A percentile compares a stretch with the other conserved stretches of the same genome.
Evolutionary conservation across 2,888 invertebrate genomes (phyloP).

Genomic region (Rhagophthalmus giganteus): DNA sequence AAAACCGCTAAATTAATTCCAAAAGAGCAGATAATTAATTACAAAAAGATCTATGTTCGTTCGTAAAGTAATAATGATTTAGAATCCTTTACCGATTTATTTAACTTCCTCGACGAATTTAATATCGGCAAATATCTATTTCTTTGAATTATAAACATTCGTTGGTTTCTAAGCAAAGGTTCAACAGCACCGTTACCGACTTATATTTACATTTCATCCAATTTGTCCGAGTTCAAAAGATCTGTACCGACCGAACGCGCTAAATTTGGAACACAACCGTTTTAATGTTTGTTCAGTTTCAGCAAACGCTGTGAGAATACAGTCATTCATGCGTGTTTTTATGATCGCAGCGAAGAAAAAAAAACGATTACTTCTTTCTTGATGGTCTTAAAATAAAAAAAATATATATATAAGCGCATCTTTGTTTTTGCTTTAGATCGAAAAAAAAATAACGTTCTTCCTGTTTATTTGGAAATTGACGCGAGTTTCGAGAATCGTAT

Average conservation of each 20-base stretch:
- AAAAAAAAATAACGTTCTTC: neutral
- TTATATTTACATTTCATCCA: conserved; percentile 23
- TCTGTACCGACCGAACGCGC: conserved; percentile 9
- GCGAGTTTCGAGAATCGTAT: neutral
- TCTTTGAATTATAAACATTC: conserved; percentile 9
- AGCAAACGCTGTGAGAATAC: conserved; percentile 1
- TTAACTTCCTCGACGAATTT: conserved; percentile 1
- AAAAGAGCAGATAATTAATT: too few species aligned
- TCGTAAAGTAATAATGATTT: too few species aligned
- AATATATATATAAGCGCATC: too few species aligned
- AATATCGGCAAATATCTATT: conserved; percentile 6
- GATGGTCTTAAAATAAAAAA: neutral
- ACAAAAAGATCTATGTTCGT: too few species aligned
- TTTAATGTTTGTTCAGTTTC: conserved; percentile 10
- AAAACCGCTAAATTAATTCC: too few species aligned
- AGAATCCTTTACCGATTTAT: too few species aligned
- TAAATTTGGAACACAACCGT: conserved; percentile 16
- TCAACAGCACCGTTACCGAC: conserved; percentile 19
- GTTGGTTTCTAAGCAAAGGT: conserved; percentile 10
- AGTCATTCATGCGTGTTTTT: conserved; percentile 7
- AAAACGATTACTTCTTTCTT: neutral
- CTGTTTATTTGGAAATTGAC: neutral
- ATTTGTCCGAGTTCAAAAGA: conserved; percentile 23
- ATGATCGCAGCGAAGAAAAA: conserved; percentile 4
- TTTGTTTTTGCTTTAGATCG: neutral